Evolutionary conservation across 2,888 invertebrate genomes (phyloP), one percentile per base, ranked within the genome.

Genomic region (Clepsis dumicolana): DNA sequence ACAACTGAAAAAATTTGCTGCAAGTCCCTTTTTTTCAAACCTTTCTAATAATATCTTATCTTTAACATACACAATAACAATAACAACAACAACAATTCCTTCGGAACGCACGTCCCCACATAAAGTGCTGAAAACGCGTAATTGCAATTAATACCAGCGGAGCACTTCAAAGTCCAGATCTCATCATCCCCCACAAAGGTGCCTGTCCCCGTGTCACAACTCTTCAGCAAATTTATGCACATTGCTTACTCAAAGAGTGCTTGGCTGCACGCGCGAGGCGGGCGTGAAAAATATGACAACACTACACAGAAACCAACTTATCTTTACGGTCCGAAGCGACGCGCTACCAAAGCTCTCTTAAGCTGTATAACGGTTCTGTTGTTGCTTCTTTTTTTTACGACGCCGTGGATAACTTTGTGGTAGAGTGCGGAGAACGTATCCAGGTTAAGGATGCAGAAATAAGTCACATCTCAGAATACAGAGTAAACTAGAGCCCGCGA

Each of bases 201-300:
- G 79, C 77, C 77, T 76, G 77, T 75, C 76, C 82, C 82, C 80
- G 78, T 82, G 81, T 77, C 83, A 81, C 83, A 81, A 81, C 86
- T 82, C 88, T 89, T 76, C 74, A 80, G 75, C 18, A 80, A 91
- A 91, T 86, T 86, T 91, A 91, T 91, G 91, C 90, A 90, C 91
- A 91, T 91, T 90, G 86, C 82, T 90, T 88, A 89, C 82, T 72
- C 73, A 76, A 83, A 85, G 82, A 82, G 79, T 83, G 80, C 87
- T 87, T 75, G 79, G 80, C 80, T 81, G 80, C 83, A 80, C 80
- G 77, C 77, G 82, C 79, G 70, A 73, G 71, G 73, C 73, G 72
- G 65, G 77, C 75, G 77, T 77, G 76, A 77, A 79, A 79, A 77
- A 79, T 79, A 75, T 77, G 73, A 74, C 76, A 77, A 77, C 76